Base-by-base conservation (phyloP, 2,888 invertebrate species). In the Oscheius myriophilus region DNA sequence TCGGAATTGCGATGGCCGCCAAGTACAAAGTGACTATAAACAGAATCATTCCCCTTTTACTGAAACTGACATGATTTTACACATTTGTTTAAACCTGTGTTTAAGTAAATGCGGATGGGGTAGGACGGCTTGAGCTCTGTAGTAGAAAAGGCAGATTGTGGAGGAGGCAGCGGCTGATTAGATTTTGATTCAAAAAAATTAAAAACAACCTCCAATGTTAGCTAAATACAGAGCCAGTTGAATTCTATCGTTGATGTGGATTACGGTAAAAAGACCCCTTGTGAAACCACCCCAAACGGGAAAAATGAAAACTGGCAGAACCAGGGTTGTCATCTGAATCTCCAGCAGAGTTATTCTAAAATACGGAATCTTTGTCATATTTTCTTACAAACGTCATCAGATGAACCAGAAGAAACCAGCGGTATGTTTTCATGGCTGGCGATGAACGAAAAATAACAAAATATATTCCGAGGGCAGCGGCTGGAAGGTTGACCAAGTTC, bases 251-350 rank as follows among this genome's bases (percentile, higher is more conserved):
- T 25, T 1, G 16, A 61, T 2, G 14, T 61, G 26, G n/a, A 46
- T 1, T 0, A 33, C 33, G 6, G 45, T 26, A 33, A n/a, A 61
- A 3, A 61, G 49, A 7, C 61, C 61, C 2, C 33, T n/a, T 11
- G 25, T 46, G 49, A 46, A 49, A 25, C 49, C 61, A 0, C 61
- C 61, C 61, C 61, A 61, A 49, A 61, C 61, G 14, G 61, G 61
- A 49, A 61, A 61, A 1, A 61, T 61, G 14, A 61, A 6, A 33
- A 49, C 46, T 4, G 61, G 61, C 0, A 61, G 16, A 18, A 61
- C 49, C 4, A 57, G 25, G 18, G n/a, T 14, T 41, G 21, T 41
- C 9, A 39, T 21, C 11, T 57, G 57, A 14, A 57, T 41, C 12
- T 33, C 33, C 9, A 33, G 9, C 4, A 33, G 33, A 33, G 33